Conservation (phyloP, 2,113 vertebrate species). For the Oncorhynchus gorbuscha region DNA sequence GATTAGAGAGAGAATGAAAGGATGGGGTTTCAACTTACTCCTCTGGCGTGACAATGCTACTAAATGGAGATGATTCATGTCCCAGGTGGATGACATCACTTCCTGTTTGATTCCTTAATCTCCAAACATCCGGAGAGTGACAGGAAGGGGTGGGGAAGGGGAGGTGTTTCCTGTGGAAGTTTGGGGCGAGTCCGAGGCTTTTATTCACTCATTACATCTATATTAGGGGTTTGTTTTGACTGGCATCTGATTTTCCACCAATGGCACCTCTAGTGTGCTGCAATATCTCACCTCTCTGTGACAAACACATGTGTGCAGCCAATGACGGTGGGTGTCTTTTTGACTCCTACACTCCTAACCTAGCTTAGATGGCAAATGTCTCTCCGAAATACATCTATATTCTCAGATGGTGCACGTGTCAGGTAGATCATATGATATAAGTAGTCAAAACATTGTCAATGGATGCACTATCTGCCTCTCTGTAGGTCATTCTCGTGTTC, state of each 20-base stretch:
- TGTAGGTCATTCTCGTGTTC: too few species aligned
- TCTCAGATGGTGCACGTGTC: too few species aligned
- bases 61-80: slow-evolving; percentile 55
- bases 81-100: slow-evolving; percentile 56
- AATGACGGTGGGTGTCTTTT: too few species aligned
- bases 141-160: slow-evolving; percentile 47
- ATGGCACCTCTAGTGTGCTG: too few species aligned
- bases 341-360: too few species aligned
- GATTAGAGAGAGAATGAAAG: neutral
- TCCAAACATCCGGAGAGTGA: slow-evolving; percentile 56
- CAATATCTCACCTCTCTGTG: too few species aligned
- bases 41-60: neutral
- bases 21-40: neutral
- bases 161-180: slow-evolving; percentile 39
- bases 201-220: neutral
- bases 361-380: too few species aligned
- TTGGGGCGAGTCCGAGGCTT: neutral
- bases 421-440: too few species aligned
- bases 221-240: slow-evolving; percentile 13
- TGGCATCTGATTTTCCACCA: neutral
- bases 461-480: too few species aligned
- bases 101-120: slow-evolving; percentile 60
- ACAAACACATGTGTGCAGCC: too few species aligned
- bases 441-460: too few species aligned
- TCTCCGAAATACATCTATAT: too few species aligned